Base-by-base conservation (phyloP, 2,797 vertebrate genomes). In the Arctocebus calabarensis region DNA sequence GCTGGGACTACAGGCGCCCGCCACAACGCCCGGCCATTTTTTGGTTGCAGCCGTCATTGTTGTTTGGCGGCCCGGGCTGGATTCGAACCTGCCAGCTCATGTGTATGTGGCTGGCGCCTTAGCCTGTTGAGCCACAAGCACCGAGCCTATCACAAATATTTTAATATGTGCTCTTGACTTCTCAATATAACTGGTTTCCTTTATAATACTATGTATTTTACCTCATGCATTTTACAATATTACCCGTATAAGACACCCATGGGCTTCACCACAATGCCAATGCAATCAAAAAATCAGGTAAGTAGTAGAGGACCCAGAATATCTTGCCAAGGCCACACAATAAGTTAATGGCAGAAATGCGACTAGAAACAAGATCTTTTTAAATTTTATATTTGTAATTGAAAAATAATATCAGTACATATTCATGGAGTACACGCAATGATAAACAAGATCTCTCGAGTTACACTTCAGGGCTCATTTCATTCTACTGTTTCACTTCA, bases 121-220 rank as follows among this genome's bases (percentile, higher is more conserved):
- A n/a, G n/a, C n/a, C n/a, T n/a, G n/a, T n/a, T n/a, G n/a, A n/a
- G n/a, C n/a, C n/a, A n/a, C n/a, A n/a, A n/a, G n/a, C n/a, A n/a
- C n/a, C n/a, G n/a, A n/a, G n/a, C n/a, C n/a, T n/a, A 62, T 57
- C 17, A 91, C 34, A 90, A 59, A n/a, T 64, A 66, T 77, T n/a
- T 66, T 59, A 37, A 82, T 66, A 66, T 62, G 43, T 32, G 48
- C 45, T 75, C 11, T 37, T 90, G 66, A 83, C 16, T 23, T 73
- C 86, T 92, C 73, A 57, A 13, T 71, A 75, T 57, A 83, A 94
- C 9, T 88, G 68, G 43, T 78, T 93, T 95, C 59, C 29, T 52
- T 62, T 82, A 64, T 40, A 64, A 84, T 37, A 13, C 7, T 66
- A 19, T 12, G 5, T n/a, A 84, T 40, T 71, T 87, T 37, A 37